Conservation (phyloP, 2,113 vertebrate species). For the Picathartes gymnocephalus region DNA sequence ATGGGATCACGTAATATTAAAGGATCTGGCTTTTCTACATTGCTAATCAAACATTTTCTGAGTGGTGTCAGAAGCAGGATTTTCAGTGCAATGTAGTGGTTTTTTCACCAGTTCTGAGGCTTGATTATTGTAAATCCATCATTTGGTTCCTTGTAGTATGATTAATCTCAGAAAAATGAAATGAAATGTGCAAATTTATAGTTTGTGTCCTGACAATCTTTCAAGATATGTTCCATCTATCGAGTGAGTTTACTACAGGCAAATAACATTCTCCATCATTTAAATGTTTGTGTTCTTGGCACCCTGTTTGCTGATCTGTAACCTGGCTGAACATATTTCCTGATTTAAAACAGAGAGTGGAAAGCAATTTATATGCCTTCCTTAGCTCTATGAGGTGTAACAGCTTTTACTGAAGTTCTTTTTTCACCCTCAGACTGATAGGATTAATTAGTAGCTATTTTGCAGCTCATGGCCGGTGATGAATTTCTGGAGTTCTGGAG, state of each 20-base stretch:
- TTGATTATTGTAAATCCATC: constrained; percentile 38
- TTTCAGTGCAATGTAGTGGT: not conserved
- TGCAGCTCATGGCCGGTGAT: not conserved
- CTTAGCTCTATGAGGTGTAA: not conserved
- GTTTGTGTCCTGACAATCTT: constrained; percentile 13
- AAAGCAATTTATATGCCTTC: constrained; percentile 23
- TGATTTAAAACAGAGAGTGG: constrained; percentile 12
- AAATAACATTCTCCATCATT: constrained; percentile 40
- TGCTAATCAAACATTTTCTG: not conserved
- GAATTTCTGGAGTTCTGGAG: not conserved
- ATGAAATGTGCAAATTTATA: constrained; percentile 29
- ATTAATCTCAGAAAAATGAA: constrained; percentile 44
- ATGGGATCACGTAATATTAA: not conserved
- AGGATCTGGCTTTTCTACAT: not conserved
- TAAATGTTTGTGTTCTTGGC: constrained; percentile 45
- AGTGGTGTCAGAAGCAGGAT: not conserved
- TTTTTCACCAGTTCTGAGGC: not conserved
- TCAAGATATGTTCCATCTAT: not conserved
- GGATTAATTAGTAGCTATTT: constrained; percentile 46
- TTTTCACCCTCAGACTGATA: not conserved
- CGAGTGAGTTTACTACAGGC: not conserved
- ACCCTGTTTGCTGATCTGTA: constrained; percentile 44
- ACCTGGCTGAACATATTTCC: constrained; percentile 37
- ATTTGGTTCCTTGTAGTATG: not conserved
- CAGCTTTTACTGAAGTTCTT: not conserved